phyloP scores from a whole-genome alignment of 2,113 vertebrate genomes.

The Piprites chloris region DNA sequence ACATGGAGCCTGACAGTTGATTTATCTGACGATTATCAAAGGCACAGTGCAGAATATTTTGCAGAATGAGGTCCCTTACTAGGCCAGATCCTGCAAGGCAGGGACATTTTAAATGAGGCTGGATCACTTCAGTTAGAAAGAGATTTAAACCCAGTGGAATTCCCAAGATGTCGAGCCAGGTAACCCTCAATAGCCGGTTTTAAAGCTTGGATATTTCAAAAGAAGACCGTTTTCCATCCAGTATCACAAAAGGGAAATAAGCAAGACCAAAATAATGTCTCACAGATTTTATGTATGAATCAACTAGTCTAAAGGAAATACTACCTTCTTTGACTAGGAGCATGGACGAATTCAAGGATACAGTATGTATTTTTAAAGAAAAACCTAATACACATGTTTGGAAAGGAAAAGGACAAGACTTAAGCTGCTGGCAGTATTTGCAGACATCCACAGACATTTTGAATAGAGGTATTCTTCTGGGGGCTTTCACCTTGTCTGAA shows the following conservation, averaged over 20 bases:
- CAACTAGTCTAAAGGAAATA: slow-evolving; percentile 51
- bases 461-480: slow-evolving; percentile 64
- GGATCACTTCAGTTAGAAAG: not conserved
- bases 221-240: not conserved
- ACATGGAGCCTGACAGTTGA: not conserved
- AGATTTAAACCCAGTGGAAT: not conserved
- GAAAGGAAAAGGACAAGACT: slow-evolving; percentile 50
- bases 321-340: slow-evolving; percentile 32
- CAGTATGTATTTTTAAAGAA: slow-evolving; percentile 45
- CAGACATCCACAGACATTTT: slow-evolving; percentile 56
- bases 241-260: slow-evolving; percentile 14
- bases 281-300: slow-evolving; percentile 17
- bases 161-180: not conserved
- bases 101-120: not conserved
- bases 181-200: not conserved
- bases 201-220: not conserved
- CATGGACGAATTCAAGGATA: slow-evolving; percentile 8
- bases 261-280: slow-evolving; percentile 42
- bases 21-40: not conserved
- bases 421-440: slow-evolving; percentile 53
- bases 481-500: slow-evolving; percentile 63
- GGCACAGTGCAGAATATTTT: not conserved
- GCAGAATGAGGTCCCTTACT: not conserved
- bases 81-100: not conserved
- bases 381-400: slow-evolving; percentile 47